Conservation (phyloP, 37 sponge, comb jelly and placozoan genomes). For the Halichondria panicea region DNA sequence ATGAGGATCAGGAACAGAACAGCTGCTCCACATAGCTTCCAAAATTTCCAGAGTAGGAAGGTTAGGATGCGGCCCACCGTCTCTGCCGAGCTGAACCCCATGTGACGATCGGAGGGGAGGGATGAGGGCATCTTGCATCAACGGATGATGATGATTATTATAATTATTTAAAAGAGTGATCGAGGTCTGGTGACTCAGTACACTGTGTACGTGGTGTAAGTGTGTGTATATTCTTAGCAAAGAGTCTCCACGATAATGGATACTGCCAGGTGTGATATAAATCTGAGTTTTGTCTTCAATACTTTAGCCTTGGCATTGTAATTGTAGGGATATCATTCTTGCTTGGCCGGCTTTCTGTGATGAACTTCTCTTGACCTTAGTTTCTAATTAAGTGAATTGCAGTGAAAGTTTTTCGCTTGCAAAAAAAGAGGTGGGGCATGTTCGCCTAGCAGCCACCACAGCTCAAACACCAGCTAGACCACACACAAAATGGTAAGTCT, state of each 20-base stretch:
- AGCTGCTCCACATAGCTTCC: constrained; percentile 91
- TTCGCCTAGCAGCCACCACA: too few relatives aligned
- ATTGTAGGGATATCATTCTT: too few relatives aligned
- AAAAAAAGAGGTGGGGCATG: background rate
- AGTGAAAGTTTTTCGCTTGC: constrained; percentile 9
- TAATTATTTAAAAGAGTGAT: background rate
- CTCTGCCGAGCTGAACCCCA: constrained; percentile 88
- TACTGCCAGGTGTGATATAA: too few relatives aligned
- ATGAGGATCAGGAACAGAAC: constrained; percentile 87
- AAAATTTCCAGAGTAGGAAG: constrained; percentile 79
- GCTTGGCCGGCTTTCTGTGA: too few relatives aligned
- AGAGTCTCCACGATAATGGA: too few relatives aligned
- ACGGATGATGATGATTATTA: background rate
- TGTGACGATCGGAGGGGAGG: constrained; percentile 84
- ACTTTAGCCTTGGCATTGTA: background rate
- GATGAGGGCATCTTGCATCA: constrained; percentile 8
- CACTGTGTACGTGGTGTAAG: background rate
- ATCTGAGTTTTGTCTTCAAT: background rate
- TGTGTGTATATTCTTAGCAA: background rate
- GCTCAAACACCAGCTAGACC: too few relatives aligned
- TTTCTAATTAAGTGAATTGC: too few relatives aligned
- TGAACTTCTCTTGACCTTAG: too few relatives aligned
- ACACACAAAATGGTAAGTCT: too few relatives aligned
- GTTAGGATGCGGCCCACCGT: constrained; percentile 52
- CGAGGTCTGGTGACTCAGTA: too few relatives aligned